Conservation (phyloP, 1,140 invertebrate species). For the Drosophila tristis region DNA sequence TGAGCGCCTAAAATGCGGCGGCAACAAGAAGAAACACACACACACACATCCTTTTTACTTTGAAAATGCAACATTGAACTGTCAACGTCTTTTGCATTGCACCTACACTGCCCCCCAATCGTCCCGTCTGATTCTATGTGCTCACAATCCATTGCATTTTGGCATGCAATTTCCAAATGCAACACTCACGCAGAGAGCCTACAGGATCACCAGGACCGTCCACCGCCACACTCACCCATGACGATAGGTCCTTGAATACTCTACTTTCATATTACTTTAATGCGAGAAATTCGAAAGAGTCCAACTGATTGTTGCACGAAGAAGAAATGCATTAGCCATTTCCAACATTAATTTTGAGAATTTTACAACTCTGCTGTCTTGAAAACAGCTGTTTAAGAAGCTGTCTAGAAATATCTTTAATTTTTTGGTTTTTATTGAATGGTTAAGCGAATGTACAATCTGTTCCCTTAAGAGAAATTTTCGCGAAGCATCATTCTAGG, state of each 20-base stretch:
- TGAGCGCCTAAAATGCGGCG: slow-evolving; percentile 69
- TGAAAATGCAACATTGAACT: slow-evolving; percentile 77
- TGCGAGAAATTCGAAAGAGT: not conserved
- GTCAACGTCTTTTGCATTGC: slow-evolving; percentile 52
- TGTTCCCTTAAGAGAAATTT: too few relatives aligned
- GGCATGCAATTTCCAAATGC: slow-evolving; percentile 77
- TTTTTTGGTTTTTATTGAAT: too few relatives aligned
- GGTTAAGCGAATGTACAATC: too few relatives aligned
- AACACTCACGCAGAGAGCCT: slow-evolving; percentile 29
- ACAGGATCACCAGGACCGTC: slow-evolving; percentile 5
- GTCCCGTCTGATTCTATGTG: slow-evolving; percentile 2
- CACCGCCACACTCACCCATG: not conserved
- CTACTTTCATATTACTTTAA: not conserved
- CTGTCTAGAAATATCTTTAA: too few relatives aligned
- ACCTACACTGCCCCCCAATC: not conserved
- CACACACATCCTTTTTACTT: slow-evolving; percentile 54
- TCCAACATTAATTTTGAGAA: too few relatives aligned
- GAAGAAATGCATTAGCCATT: too few relatives aligned
- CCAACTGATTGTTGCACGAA: too few relatives aligned
- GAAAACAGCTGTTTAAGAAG: too few relatives aligned
- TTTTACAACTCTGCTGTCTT: too few relatives aligned
- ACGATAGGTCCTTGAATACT: not conserved
- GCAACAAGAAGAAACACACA: slow-evolving; percentile 16
- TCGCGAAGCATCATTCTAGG: too few relatives aligned
- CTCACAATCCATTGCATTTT: slow-evolving; percentile 65